Evolutionary conservation across 2,888 invertebrate genomes (phyloP).

Genomic region (Esperia sulphurella): DNA sequence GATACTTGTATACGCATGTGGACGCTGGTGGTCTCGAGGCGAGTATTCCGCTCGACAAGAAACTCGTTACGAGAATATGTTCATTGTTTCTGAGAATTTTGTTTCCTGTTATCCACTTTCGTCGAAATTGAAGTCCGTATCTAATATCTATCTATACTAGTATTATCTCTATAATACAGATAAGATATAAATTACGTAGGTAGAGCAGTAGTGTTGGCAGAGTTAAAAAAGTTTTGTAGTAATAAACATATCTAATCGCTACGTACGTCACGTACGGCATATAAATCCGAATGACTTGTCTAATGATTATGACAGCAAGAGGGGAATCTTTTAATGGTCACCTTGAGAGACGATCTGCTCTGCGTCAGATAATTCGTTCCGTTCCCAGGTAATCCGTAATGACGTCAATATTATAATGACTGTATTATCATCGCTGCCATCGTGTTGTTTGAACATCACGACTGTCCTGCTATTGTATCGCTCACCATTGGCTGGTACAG

Average conservation of each 20-base stretch:
- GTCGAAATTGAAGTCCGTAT: background rate
- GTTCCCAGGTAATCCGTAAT: background rate
- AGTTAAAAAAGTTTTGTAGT: background rate
- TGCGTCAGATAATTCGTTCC: slow-evolving; percentile 3
- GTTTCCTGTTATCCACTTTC: slow-evolving; percentile 7
- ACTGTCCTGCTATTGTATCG: background rate
- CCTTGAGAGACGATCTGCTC: slow-evolving; percentile 4
- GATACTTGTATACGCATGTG: too few relatives aligned
- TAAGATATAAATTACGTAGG: background rate
- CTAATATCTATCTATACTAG: background rate
- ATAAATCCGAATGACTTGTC: background rate
- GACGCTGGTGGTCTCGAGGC: too few relatives aligned
- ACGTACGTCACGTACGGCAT: background rate
- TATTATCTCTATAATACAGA: background rate
- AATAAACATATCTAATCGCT: background rate
- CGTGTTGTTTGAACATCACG: background rate
- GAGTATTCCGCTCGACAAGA: slow-evolving; percentile 5
- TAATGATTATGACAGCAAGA: background rate
- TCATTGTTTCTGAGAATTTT: slow-evolving; percentile 11
- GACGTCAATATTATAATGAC: slow-evolving; percentile 1
- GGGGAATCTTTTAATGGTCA: background rate
- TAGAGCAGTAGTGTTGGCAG: too few relatives aligned
- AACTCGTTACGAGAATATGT: slow-evolving; percentile 13
- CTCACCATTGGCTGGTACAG: slow-evolving; percentile 22
- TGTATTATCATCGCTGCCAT: too few relatives aligned